Base-by-base conservation (phyloP, 2,797 vertebrate genomes). In the Sebastes paucispinis region DNA sequence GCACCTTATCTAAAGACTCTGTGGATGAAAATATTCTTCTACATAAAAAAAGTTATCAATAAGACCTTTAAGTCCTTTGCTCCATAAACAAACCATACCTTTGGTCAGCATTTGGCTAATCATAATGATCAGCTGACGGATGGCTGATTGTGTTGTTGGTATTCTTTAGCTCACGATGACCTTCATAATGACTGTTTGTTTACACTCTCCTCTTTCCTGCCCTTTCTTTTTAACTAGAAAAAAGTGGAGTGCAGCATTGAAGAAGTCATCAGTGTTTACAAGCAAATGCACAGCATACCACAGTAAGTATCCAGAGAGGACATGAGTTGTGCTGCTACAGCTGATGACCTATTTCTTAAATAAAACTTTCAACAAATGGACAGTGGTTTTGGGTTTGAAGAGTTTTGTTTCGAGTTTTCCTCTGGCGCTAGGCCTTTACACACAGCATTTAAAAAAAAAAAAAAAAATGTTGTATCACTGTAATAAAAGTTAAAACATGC, bases 161-260 rank as follows among this genome's bases (percentile, higher is more conserved):
- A 4, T 36, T 59, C 11, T 65, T 39, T 3, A 55, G 24, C 62
- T 25, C 9, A n/a, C 1, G 2, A 9, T 47, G 5, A 55, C 22
- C 20, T 50, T 62, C 14, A 8, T 22, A 24, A 27, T 71, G 36
- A 43, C 27, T 5, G 3, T 75, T 79, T 5, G 3, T 75, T 79
- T 27, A 69, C 20, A 16, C 32, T 25, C 9, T 29, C 18, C 8
- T 81, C 12, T 66, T 73, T 74, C 14, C 64, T 64, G 24, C 25
- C 25, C 24, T 73, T 11, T 91, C 64, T 79, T 72, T 75, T 36
- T 27, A 6, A 69, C 54, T 69, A 99, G 98, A 96, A 93, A 94
- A 98, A 96, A 92, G 98, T 99, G 77, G 98, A 99, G 84, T 90
- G 86, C 75, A 96, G 92, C 50, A 97, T 99, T 75, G 96, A 65